A percentile compares a stretch with the other conserved stretches of the same genome.
These are phyloP conservation scores for Nezara viridula DNA, from an alignment of 2,888 invertebrate genomes.

Conservation along the genomic window DNA sequence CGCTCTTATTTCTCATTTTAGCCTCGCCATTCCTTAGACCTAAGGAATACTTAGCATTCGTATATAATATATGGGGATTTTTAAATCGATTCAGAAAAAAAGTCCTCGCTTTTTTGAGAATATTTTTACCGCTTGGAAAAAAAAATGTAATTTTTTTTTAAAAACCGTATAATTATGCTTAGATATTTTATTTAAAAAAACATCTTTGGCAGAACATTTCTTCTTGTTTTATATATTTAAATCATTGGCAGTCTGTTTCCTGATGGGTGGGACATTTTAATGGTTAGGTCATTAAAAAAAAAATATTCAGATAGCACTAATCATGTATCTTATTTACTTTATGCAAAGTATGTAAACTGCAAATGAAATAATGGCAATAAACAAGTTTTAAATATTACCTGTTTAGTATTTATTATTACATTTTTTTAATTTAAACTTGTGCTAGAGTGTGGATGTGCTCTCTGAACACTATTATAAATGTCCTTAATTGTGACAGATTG, in stretches of 20 bases:
- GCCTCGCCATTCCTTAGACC: neutral
- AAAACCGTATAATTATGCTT: neutral
- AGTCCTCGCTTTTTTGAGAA: neutral
- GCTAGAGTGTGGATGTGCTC: no score
- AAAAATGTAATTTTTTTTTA: no score
- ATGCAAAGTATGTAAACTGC: no score
- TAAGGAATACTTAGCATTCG: slow-evolving; percentile 13
- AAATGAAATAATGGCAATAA: no score
- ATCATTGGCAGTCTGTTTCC: neutral
- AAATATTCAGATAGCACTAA: no score
- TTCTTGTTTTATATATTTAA: neutral
- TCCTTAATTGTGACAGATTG: no score
- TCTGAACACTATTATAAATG: no score
- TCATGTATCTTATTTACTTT: no score
- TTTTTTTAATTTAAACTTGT: no score
- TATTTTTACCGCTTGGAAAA: neutral
- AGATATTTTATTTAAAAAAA: neutral
- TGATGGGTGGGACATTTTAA: neutral
- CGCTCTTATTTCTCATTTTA: neutral
- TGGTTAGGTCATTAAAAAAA: neutral
- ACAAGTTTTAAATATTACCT: no score
- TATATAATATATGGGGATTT: slow-evolving; percentile 1
- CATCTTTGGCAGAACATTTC: neutral
- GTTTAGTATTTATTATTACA: no score
- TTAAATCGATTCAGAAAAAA: neutral